phyloP scores from a whole-genome alignment of 2,888 invertebrate species.

The Piscicola geometra region DNA sequence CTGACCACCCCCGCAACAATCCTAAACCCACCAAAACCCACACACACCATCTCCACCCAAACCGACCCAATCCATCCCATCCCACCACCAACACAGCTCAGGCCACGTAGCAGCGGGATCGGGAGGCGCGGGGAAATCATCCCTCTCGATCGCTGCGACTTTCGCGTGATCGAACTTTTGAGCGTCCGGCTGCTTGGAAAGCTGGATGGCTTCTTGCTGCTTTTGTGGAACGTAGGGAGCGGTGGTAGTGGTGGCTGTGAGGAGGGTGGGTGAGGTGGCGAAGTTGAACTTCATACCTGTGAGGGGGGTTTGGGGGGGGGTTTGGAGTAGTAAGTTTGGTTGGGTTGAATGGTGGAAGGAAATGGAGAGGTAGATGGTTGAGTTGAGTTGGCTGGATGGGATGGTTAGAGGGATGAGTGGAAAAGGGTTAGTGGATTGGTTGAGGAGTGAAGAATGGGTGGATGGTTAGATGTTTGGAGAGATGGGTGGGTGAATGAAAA shows the following conservation, averaged over 20 bases:
- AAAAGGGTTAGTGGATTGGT: neutral
- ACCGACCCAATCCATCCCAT: neutral
- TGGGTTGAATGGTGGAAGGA: too few relatives aligned
- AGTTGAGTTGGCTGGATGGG: too few relatives aligned
- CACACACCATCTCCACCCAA: neutral
- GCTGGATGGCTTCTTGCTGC: neutral
- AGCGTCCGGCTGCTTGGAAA: conserved; percentile 36
- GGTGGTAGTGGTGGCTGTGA: neutral
- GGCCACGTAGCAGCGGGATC: conserved; percentile 64
- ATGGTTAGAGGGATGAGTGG: neutral
- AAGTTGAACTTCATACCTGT: conserved; percentile 8
- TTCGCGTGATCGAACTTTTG: conserved; percentile 61
- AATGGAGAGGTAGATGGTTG: too few relatives aligned
- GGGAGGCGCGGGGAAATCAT: conserved; percentile 96
- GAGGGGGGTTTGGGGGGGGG: too few relatives aligned
- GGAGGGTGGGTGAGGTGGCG: neutral
- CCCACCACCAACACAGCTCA: conserved; percentile 41
- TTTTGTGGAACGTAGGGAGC: neutral
- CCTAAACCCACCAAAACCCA: neutral
- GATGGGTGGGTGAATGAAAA: neutral
- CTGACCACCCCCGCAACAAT: neutral
- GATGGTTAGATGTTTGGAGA: neutral
- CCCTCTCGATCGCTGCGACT: conserved; percentile 76
- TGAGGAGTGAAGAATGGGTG: neutral
- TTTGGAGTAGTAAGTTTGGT: too few relatives aligned